Evolutionary conservation across 2,113 vertebrate genomes (phyloP).

Genomic region (Pomatostomus ruficeps): DNA sequence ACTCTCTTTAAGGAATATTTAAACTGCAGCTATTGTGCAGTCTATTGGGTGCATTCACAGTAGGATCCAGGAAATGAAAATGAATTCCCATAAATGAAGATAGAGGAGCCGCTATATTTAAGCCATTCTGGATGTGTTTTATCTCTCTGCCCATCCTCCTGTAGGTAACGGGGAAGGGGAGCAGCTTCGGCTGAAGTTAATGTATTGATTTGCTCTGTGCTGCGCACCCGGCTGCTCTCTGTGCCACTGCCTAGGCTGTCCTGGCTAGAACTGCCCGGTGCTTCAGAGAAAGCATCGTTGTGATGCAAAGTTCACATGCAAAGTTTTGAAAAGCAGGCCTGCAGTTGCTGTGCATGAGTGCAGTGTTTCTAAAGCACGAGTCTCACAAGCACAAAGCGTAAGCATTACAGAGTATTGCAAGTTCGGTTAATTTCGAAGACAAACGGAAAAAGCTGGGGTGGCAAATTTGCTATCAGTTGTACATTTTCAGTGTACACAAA

Average conservation of each 20-base stretch:
- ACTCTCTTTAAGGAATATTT: not conserved
- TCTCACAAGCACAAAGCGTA: no score
- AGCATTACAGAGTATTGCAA: not conserved
- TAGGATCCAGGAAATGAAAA: constrained; percentile 56
- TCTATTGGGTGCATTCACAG: not conserved
- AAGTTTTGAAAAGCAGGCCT: not conserved
- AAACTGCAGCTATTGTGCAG: not conserved
- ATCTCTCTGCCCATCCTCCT: not conserved
- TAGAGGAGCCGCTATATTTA: not conserved
- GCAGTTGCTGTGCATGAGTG: not conserved
- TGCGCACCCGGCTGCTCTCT: not conserved
- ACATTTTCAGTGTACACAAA: not conserved
- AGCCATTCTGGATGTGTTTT: not conserved
- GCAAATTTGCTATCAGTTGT: not conserved
- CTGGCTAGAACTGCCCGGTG: not conserved
- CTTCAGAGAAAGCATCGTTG: not conserved
- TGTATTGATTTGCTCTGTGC: not conserved
- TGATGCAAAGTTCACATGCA: not conserved
- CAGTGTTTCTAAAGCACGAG: not conserved
- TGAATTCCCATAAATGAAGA: constrained; percentile 56
- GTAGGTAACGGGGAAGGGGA: not conserved
- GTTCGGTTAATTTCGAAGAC: not conserved
- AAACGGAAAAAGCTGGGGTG: not conserved
- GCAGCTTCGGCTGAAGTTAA: not conserved
- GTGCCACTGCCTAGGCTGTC: not conserved